Evolutionary conservation across 2,888 invertebrate species (phyloP).

Genomic region (Lucinisca nassula): DNA sequence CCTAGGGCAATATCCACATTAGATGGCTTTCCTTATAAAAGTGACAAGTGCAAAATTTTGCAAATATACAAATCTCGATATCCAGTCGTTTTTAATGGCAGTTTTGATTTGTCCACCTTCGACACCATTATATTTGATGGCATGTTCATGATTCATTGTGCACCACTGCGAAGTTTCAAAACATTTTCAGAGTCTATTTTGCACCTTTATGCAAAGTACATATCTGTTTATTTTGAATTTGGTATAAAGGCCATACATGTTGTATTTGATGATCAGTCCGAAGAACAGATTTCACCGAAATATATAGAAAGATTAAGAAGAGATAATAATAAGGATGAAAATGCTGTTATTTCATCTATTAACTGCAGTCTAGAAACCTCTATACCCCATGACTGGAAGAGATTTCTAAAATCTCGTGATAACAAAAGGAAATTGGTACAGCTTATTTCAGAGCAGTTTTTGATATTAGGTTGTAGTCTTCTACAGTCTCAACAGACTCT

Average conservation of each 20-base stretch:
- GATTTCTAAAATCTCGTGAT: neutral
- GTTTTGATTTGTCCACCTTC: neutral
- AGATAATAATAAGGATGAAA: neutral
- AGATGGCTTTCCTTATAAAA: neutral
- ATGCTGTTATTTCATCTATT: neutral
- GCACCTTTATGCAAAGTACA: neutral
- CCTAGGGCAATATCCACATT: neutral
- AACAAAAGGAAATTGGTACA: constrained; percentile 12
- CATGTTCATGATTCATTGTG: neutral
- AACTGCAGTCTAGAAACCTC: neutral
- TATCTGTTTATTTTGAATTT: neutral
- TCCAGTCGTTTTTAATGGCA: neutral
- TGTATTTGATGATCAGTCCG: neutral
- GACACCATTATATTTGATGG: neutral
- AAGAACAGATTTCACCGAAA: neutral
- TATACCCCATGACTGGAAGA: neutral
- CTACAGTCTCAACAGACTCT: neutral
- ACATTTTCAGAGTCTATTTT: constrained; percentile 9
- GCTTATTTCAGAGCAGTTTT: neutral
- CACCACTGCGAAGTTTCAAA: neutral
- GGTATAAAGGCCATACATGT: neutral
- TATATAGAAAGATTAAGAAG: neutral
- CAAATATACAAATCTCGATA: neutral
- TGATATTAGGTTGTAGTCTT: neutral
- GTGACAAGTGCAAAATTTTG: neutral